Conservation (phyloP, 2,113 vertebrate genomes). For the Rissa tridactyla region DNA sequence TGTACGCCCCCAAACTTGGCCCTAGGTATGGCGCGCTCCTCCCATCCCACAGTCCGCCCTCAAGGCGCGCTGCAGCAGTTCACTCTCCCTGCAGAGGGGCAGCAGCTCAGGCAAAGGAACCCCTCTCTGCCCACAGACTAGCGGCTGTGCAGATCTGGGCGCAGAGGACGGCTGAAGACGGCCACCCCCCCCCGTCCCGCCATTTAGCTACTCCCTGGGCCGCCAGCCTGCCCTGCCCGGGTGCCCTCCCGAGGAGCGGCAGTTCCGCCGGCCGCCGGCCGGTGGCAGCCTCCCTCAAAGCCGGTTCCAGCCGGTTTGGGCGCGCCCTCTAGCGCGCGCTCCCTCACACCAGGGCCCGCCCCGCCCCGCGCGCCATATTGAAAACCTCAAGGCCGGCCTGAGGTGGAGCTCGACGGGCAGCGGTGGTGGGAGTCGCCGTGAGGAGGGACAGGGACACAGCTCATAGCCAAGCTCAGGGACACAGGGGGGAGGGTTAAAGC, state of each 20-base stretch:
- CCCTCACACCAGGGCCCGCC: neutral
- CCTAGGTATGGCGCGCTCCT: neutral
- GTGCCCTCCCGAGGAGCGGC: neutral
- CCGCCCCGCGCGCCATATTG: neutral
- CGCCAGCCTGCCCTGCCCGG: neutral
- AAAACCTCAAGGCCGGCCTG: neutral
- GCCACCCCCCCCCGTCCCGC: too few species aligned
- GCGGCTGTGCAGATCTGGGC: neutral
- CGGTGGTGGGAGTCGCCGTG: neutral
- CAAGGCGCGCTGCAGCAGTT: neutral
- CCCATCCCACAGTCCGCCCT: neutral
- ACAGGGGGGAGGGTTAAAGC: neutral
- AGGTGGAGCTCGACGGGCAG: neutral
- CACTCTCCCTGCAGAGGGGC: neutral
- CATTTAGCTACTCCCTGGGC: neutral
- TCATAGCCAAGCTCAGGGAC: neutral
- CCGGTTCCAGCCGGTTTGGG: neutral
- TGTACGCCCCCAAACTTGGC: neutral
- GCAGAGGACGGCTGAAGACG: too few species aligned
- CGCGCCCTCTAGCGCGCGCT: neutral
- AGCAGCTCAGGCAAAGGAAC: neutral
- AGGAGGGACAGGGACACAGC: too few species aligned
- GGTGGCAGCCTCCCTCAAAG: neutral
- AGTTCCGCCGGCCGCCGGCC: neutral
- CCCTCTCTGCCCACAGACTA: neutral